Evolutionary conservation across 2,113 vertebrate species (phyloP), one percentile per base, ranked within the genome.

Genomic region (Pelusios castaneus): DNA sequence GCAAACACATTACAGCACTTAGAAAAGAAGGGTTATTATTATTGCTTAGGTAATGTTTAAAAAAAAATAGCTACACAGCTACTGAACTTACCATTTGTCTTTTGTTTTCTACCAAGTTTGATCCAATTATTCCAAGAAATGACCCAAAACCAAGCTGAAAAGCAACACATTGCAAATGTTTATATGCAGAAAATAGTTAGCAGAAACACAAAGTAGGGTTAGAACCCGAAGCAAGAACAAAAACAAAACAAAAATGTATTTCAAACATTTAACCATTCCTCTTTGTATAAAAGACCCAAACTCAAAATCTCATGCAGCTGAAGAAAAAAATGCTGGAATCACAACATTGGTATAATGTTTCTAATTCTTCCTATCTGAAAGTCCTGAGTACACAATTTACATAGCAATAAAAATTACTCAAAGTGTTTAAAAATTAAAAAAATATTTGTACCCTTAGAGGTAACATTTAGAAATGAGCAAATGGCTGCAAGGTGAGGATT

Each of bases 81-180:
- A 38, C 84, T 84, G 80, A 95, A 98, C 98, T 99, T 98, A 99
- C 99, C 99, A 99, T 99, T 98, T 99, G 99, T 96, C 99, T 98
- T 98, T 99, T 99, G 98, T 99, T 99, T 94, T 99, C 99, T 96
- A 99, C 99, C 97, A 99, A 98, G 98, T 99, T 99, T 95, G 99
- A 98, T 79, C 99, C 99, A 3, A 99, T 99, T 97, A 99, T 99
- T 98, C 99, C 99, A 96, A 99, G 99, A 97, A 99, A 99, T 0
- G 99, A 99, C 89, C 99, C 99, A 91, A 99, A 99, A 92, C 99
- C 99, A 94, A 99, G 98, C 99, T 99, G 98, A 94, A 98, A 98
- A 95, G 93, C 83, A 98, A 96, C 24, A 91, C 5, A 91, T 49
- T 76, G 93, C 95, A 95, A 96, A 55, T 67, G 49, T 79, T 94